These are phyloP conservation scores for Mamestra brassicae DNA, from an alignment of 2,888 invertebrate species.

Conservation along the genomic window DNA sequence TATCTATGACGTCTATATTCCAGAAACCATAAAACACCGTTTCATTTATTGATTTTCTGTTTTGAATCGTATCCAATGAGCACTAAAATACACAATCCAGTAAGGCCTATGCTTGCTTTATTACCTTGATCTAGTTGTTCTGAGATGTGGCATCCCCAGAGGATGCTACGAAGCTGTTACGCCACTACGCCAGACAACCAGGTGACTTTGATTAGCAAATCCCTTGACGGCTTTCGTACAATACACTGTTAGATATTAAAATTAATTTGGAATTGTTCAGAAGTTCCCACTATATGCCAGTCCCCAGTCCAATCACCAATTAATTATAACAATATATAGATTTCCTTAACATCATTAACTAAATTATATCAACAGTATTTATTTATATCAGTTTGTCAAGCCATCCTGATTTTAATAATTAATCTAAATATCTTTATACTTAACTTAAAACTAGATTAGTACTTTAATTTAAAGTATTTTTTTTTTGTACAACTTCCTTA, in stretches of 20 bases:
- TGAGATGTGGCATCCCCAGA: conserved; percentile 38
- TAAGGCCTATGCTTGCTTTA: conserved; percentile 3
- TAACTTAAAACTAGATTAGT: no score
- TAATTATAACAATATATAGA: neutral
- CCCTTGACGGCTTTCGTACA: conserved; percentile 36
- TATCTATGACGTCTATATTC: conserved; percentile 1
- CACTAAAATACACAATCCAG: conserved; percentile 11
- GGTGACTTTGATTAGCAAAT: conserved; percentile 63
- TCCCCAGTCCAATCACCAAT: neutral
- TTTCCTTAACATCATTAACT: neutral
- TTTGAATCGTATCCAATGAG: neutral
- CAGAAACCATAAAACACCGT: neutral
- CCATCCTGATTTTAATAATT: no score
- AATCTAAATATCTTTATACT: no score
- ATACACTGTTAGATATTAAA: conserved; percentile 11
- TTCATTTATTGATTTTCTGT: neutral
- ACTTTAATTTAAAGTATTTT: no score
- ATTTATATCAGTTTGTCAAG: neutral
- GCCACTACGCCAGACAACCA: conserved; percentile 30
- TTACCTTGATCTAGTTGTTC: conserved; percentile 33
- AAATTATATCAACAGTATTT: conserved; percentile 18
- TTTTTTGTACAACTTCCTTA: no score
- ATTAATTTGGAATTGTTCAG: neutral
- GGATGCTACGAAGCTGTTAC: conserved; percentile 28
- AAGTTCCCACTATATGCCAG: neutral